Conservation (phyloP, 2,888 invertebrate genomes). For the Mimas tiliae region DNA sequence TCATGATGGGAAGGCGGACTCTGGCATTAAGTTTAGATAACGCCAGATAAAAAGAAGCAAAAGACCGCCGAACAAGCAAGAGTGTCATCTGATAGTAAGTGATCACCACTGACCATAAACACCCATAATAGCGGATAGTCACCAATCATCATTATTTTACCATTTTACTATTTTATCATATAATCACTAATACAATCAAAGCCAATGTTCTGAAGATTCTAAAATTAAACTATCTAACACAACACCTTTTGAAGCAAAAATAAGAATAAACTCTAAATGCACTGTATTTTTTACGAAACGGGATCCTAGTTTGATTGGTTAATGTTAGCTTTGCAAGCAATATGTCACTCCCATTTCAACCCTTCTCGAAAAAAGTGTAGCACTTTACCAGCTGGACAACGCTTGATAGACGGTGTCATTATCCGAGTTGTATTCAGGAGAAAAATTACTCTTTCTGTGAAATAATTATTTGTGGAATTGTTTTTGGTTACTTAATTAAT, state of each 20-base stretch:
- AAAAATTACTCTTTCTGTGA: background rate
- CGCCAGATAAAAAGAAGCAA: no score
- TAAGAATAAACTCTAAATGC: background rate
- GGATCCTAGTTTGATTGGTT: background rate
- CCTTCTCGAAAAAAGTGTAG: conserved; percentile 10
- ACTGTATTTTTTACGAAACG: background rate
- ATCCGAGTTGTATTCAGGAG: background rate
- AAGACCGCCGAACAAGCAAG: no score
- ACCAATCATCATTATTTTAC: no score
- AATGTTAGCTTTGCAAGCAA: background rate
- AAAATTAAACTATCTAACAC: no score
- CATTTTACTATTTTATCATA: no score
- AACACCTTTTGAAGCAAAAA: background rate
- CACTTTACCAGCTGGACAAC: background rate
- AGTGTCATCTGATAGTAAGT: no score
- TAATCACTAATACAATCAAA: no score
- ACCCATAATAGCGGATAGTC: no score
- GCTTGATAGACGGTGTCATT: conserved; percentile 23
- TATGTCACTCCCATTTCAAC: conserved; percentile 15
- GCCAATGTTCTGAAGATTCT: no score
- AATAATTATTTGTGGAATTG: background rate
- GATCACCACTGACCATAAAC: no score
- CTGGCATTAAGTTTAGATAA: no score
- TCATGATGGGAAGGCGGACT: no score
- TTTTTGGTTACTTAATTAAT: background rate